Evolutionary conservation across 2,113 vertebrate species (phyloP), one percentile per base, ranked within the genome.

Genomic region (Rhombomys opimus): DNA sequence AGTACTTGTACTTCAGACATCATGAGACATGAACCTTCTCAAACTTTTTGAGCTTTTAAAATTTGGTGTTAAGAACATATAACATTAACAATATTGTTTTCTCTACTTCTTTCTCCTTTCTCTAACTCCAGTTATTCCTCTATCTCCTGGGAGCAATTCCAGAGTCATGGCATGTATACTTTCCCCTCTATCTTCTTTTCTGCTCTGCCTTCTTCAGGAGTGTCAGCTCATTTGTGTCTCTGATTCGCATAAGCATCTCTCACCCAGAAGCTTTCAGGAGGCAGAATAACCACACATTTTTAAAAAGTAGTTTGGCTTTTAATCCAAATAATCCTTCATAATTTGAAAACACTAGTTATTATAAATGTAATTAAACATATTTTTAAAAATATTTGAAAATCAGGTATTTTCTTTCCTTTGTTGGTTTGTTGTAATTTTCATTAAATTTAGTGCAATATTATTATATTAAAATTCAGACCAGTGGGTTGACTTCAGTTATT

Each of bases 401-500:
- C 18, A 84, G 46, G n/a, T 7, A 70, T 73, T 90, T 50, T 57
- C 72, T 75, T 52, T 35, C 2, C 57, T 89, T 87, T 38, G 30
- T 61, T 41, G 9, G 57, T 65, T 96, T 96, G 41, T 4, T 82
- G 17, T 75, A 38, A 63, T 91, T 87, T 87, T n/a, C 57, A 88
- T 0, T 52, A 89, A 95, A 18, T 86, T 82, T 32, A 92, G 41
- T 86, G 18, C 82, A 77, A 35, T 92, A 76, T 75, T 89, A 92
- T 54, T 0, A 89, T 96, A 73, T 85, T 94, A 86, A 93, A 87
- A 88, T 92, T 17, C 78, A 57, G 91, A 72, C 10, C 3, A 35
- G 63, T 35, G 93, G 41, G 46, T 93, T 94, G 91, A 90, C 73
- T 92, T 93, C 52, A 85, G 82, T 97, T 96, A 87, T 54, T 92